Conservation (phyloP, 2,888 invertebrate genomes). For the Cantharis nigra region DNA sequence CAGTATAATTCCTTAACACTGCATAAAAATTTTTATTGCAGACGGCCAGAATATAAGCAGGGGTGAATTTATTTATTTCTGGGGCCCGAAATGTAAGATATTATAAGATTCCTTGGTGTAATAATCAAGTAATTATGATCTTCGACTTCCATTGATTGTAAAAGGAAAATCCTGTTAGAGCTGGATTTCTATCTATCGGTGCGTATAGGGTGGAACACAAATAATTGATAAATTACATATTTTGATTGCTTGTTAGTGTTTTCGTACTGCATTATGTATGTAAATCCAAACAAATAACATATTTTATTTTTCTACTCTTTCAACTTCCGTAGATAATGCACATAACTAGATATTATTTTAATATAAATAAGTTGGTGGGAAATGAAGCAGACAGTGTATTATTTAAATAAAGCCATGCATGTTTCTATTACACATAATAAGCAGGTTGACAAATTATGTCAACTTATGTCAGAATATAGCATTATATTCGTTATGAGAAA, state of each 20-base stretch:
- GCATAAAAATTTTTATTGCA: too few species aligned
- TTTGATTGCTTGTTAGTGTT: neutral
- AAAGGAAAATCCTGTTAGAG: too few species aligned
- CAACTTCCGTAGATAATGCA: neutral
- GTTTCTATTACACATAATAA: slow-evolving; percentile 25
- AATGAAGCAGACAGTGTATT: slow-evolving; percentile 28
- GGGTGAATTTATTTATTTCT: too few species aligned
- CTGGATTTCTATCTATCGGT: too few species aligned
- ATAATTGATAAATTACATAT: neutral
- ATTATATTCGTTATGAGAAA: slow-evolving; percentile 6
- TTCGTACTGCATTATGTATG: neutral
- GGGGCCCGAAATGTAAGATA: too few species aligned
- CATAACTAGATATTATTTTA: slow-evolving; percentile 1
- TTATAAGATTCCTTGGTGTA: too few species aligned
- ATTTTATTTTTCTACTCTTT: neutral
- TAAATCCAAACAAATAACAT: neutral
- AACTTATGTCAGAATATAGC: slow-evolving; percentile 14
- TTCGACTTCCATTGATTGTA: too few species aligned
- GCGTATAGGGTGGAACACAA: too few species aligned
- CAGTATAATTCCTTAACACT: too few species aligned
- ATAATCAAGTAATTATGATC: too few species aligned
- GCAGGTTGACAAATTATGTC: slow-evolving; percentile 20
- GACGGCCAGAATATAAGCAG: too few species aligned
- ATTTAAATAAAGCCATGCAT: slow-evolving; percentile 32
- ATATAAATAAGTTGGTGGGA: slow-evolving; percentile 31